These are phyloP conservation scores for Melieria picta DNA, from an alignment of 2,888 invertebrate species.

Conservation along the genomic window DNA sequence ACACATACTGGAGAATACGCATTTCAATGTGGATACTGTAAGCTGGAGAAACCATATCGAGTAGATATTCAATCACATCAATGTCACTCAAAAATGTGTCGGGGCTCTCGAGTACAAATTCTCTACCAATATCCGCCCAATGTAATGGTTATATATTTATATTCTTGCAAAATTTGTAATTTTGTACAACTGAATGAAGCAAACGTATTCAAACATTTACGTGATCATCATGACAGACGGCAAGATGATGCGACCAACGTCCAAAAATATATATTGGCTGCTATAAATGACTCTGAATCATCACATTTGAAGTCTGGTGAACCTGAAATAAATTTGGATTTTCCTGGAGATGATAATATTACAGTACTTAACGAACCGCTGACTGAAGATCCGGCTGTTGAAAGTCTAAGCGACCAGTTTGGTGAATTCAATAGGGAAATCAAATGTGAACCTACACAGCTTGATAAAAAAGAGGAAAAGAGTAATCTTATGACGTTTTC, in stretches of 20 bases:
- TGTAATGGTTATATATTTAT: constrained; percentile 47
- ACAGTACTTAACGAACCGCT: constrained; percentile 40
- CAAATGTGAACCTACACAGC: not conserved
- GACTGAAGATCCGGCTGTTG: constrained; percentile 31
- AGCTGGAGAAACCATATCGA: constrained; percentile 45
- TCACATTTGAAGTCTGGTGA: not conserved
- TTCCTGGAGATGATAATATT: constrained; percentile 39
- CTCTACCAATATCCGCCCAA: constrained; percentile 48
- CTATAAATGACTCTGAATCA: constrained; percentile 42
- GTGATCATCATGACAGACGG: constrained; percentile 46
- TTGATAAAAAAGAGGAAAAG: not conserved
- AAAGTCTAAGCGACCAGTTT: not conserved
- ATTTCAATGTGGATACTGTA: constrained; percentile 47
- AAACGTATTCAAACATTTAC: constrained; percentile 50
- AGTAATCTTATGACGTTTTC: not conserved
- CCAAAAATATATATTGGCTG: constrained; percentile 46
- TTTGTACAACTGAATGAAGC: constrained; percentile 53
- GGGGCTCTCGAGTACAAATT: constrained; percentile 41
- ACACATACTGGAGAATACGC: constrained; percentile 53
- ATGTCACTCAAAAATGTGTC: constrained; percentile 44
- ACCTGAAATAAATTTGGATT: constrained; percentile 25
- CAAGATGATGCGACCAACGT: constrained; percentile 40
- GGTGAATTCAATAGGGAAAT: not conserved
- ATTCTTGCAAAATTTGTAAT: constrained; percentile 49
- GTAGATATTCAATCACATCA: constrained; percentile 48